Conservation (phyloP, 2,113 vertebrate species). For the Ranitomeya variabilis region DNA sequence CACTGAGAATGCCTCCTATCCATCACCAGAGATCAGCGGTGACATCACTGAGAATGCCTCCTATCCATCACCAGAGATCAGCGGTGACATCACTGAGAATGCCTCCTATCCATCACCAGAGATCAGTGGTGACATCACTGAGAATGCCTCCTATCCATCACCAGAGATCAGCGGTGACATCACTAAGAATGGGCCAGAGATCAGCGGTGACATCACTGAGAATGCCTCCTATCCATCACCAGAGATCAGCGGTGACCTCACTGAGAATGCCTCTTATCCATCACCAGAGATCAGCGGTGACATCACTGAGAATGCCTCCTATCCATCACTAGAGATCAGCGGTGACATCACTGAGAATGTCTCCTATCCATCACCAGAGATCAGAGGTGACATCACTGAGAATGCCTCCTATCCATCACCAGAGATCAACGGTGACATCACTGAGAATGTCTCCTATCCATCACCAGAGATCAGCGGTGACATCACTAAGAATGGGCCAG, state of each 20-base stretch:
- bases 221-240: neutral
- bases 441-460: neutral
- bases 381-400: neutral
- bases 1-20: neutral
- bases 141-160: neutral
- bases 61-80: neutral
- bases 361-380: neutral
- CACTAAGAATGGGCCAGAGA: neutral
- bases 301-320: neutral
- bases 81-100: neutral
- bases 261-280: neutral
- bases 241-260: neutral
- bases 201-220: neutral
- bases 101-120: neutral
- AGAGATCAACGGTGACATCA: neutral
- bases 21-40: neutral
- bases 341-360: neutral
- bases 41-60: neutral
- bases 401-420: neutral
- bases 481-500: neutral
- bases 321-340: neutral
- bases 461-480: neutral
- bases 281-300: neutral
- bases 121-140: neutral
- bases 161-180: neutral